Percentiles rank a stretch among this genome's conserved stretches.
Evolutionary conservation across 2,797 vertebrate genomes (phyloP).

Genomic region (Acanthiza pusilla): DNA sequence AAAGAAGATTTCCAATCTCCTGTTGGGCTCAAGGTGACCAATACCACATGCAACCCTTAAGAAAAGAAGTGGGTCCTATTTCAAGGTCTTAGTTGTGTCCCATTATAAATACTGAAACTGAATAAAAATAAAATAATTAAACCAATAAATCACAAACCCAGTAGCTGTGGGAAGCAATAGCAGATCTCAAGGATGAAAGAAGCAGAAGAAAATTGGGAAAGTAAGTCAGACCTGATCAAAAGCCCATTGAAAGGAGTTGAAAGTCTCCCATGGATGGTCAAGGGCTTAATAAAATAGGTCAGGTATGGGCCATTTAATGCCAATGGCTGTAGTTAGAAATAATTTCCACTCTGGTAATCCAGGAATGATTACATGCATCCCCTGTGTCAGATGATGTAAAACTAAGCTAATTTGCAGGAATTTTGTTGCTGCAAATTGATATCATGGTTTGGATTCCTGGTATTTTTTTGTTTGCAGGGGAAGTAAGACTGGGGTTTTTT

Average conservation of each 20-base stretch:
- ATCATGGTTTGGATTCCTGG: background rate
- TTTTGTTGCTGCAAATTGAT: background rate
- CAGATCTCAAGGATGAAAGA: background rate
- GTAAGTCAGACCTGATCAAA: background rate
- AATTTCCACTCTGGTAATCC: background rate
- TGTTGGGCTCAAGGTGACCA: background rate
- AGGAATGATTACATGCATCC: background rate
- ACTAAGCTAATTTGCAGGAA: background rate
- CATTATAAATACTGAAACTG: background rate
- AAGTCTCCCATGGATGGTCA: background rate
- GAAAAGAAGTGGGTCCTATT: background rate
- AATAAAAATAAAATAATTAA: constrained; percentile 8
- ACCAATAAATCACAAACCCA: background rate
- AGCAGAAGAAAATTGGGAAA: background rate
- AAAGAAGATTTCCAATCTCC: background rate
- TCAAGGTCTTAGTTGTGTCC: background rate
- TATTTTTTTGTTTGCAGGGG: background rate
- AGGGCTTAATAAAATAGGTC: background rate
- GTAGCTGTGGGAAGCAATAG: background rate
- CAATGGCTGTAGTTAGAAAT: background rate
- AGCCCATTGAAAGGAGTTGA: background rate
- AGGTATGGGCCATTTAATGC: background rate
- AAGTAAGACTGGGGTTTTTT: background rate
- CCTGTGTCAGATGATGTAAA: background rate
- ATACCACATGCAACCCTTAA: background rate